Evolutionary conservation across 2,797 vertebrate genomes (phyloP).

Genomic region (Anomalospiza imberbis): DNA sequence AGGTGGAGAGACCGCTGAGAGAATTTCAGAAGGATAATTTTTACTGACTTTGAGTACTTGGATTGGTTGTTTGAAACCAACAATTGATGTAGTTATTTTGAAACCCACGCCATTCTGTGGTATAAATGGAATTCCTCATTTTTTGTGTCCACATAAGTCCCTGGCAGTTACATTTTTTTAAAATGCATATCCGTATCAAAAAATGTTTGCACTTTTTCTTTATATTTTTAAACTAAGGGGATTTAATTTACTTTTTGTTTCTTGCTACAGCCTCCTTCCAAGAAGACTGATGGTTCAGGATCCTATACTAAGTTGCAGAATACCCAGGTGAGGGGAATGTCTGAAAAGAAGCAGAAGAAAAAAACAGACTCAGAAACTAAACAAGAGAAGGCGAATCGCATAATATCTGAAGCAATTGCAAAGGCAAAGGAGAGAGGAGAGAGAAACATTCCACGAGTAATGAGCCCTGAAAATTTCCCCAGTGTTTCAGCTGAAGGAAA

Average conservation of each 20-base stretch:
- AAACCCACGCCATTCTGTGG: conserved; percentile 41
- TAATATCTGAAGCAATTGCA: conserved; percentile 97
- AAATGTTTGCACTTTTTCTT: background rate
- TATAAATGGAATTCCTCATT: conserved; percentile 22
- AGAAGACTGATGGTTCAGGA: conserved; percentile 92
- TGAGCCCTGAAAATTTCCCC: conserved; percentile 97
- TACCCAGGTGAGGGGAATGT: conserved; percentile 87
- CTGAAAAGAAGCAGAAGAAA: conserved; percentile 87
- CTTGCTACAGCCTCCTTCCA: conserved; percentile 86
- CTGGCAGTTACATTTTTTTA: background rate
- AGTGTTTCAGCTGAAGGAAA: conserved; percentile 86
- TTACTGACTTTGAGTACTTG: background rate
- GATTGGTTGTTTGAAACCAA: conserved; percentile 11
- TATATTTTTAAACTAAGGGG: background rate
- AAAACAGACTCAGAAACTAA: conserved; percentile 87
- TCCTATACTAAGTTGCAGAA: conserved; percentile 87
- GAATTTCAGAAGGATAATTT: conserved; percentile 6
- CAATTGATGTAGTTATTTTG: conserved; percentile 7
- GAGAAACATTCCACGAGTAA: conserved; percentile 96
- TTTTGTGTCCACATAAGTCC: background rate
- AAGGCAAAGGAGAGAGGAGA: conserved; percentile 95
- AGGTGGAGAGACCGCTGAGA: background rate
- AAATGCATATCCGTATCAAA: background rate
- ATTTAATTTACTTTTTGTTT: conserved; percentile 4
- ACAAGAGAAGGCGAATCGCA: conserved; percentile 98